Conservation (phyloP, 2,113 vertebrate genomes). For the Cebidichthys violaceus region DNA sequence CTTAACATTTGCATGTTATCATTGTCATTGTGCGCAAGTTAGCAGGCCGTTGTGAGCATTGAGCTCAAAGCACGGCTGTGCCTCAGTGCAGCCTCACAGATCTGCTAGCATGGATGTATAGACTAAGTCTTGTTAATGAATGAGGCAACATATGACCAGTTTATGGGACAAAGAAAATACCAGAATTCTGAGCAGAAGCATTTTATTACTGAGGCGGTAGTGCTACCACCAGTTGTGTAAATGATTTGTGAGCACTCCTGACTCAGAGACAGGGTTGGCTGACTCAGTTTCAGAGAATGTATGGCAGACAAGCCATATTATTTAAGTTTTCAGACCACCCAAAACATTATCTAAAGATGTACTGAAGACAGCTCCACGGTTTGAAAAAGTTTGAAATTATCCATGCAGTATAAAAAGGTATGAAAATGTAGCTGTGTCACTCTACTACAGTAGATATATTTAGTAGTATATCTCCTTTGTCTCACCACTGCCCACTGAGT, state of each 20-base stretch:
- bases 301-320: background rate
- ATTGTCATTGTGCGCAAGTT: background rate
- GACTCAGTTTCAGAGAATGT: constrained; percentile 4
- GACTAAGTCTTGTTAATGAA: constrained; percentile 13
- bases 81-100: background rate
- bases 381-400: background rate
- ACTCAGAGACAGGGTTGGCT: background rate
- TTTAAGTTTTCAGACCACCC: background rate
- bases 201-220: constrained; percentile 29
- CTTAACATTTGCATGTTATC: background rate
- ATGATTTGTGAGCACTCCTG: constrained; percentile 41
- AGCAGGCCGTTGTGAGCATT: background rate
- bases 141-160: constrained; percentile 25
- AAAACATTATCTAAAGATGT: background rate
- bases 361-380: background rate
- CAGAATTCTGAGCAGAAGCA: background rate
- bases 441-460: too few relatives aligned
- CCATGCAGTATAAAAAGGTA: background rate
- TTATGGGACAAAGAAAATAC: constrained; percentile 29
- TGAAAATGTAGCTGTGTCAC: background rate
- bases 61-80: background rate
- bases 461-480: background rate
- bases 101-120: constrained; percentile 6
- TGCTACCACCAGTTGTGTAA: constrained; percentile 23
- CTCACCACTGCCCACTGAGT: background rate